A percentile compares a stretch with the other conserved stretches of the same genome.
phyloP scores from a whole-genome alignment of 2,888 invertebrate genomes.

The Melipona beecheii region DNA sequence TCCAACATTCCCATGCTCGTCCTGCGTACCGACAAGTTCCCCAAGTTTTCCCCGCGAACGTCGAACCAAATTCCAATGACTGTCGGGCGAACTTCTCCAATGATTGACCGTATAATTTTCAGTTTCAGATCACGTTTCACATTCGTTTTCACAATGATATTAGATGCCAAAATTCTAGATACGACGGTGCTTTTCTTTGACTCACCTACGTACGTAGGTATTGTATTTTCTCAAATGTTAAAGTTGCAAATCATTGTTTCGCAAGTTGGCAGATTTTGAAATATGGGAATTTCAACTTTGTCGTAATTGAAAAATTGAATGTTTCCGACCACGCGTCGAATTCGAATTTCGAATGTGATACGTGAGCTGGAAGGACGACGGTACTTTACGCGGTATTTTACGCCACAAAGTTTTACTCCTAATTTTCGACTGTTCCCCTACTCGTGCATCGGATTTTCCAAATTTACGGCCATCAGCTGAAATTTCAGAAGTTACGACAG shows the following conservation, averaged over 20 bases:
- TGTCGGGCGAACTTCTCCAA: not conserved
- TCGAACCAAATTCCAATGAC: slow-evolving; percentile 19
- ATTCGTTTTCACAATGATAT: no score
- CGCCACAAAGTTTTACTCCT: not conserved
- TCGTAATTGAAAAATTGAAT: no score
- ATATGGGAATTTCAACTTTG: no score
- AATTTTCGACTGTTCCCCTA: slow-evolving; percentile 21
- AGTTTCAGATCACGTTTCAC: no score
- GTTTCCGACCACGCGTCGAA: no score
- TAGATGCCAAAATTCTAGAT: no score
- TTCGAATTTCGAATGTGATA: no score
- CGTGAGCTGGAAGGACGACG: not conserved
- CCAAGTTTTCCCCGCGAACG: slow-evolving; percentile 1
- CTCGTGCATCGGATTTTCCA: slow-evolving; percentile 5
- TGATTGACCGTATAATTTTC: slow-evolving; percentile 8
- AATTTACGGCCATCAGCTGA: slow-evolving; percentile 9
- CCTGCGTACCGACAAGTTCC: not conserved
- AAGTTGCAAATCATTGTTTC: no score
- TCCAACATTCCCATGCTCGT: slow-evolving; percentile 1
- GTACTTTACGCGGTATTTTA: not conserved
- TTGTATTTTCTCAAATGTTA: no score
- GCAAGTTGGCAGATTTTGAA: no score
- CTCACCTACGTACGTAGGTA: no score
- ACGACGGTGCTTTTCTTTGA: no score
- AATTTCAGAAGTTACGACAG: slow-evolving; percentile 14